Base-by-base conservation (phyloP, 1,140 invertebrate genomes). In the Odontomachus brunneus region DNA sequence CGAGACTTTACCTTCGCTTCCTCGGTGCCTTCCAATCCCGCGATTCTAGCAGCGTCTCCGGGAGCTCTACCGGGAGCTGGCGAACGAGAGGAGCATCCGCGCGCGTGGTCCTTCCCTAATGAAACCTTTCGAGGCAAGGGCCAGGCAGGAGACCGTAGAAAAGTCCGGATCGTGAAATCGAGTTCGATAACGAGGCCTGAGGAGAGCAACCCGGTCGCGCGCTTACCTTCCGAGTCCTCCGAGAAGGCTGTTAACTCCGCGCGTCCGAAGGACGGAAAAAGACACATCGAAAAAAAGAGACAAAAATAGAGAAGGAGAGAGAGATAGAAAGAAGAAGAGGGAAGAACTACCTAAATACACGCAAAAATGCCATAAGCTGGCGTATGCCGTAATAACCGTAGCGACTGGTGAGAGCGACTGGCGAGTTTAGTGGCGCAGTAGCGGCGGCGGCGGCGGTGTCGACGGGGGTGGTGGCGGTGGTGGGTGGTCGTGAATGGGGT, bases 301-400 rank as follows among this genome's bases (percentile, higher is more conserved):
- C n/a, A n/a, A n/a, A n/a, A n/a, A n/a, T n/a, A 63, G 14, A 66
- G 19, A 66, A 14, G 49, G 33, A 65, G 33, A 44, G 38, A 44
- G 9, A 44, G 38, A 44, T 24, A 7, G 29, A 66, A 38, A 51
- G n/a, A 22, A 5, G 33, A 12, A 53, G 49, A 38, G 0, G 11
- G 76, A 55, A 83, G 84, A 83, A 91, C 73, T 81, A 83, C 87
- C 86, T 72, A 83, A 87, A 87, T 86, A 84, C 84, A 88, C 85
- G 90, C 85, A 86, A 90, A 90, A 87, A 89, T 90, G 80, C 71
- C 76, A 86, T 90, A 89, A 91, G 85, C 87, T 85, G 63, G 75
- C 22, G 65, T 89, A 85, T 84, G 82, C 72, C 26, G 85, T 90
- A 91, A 91, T 91, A 91, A 91, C 87, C 84, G 72, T 85, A 88